Percentiles rank a stretch among this genome's conserved stretches.
phyloP scores from a whole-genome alignment of 2,888 invertebrate genomes.

The Drosophila nigritarsus region DNA sequence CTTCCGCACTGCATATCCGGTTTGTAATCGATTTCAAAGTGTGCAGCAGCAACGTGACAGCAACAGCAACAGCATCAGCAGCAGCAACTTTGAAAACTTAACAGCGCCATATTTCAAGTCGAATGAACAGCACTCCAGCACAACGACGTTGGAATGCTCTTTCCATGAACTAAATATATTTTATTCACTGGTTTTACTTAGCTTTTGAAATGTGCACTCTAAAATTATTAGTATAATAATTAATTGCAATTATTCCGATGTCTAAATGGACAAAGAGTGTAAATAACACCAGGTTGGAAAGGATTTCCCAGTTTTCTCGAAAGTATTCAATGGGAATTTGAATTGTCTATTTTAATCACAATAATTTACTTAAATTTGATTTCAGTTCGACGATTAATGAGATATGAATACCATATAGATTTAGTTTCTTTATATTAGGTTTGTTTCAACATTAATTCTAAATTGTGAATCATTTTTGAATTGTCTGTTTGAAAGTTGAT shows the following conservation, averaged over 20 bases:
- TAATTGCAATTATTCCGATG: neutral
- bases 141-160: neutral
- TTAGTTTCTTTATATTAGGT: neutral
- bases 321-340: neutral
- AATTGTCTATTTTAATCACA: neutral
- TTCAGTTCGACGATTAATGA: neutral
- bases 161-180: neutral
- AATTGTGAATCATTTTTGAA: no score
- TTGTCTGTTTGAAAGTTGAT: neutral
- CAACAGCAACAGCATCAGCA: slow-evolving; percentile 14
- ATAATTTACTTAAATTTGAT: neutral
- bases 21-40: slow-evolving; percentile 80
- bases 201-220: no score
- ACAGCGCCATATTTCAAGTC: slow-evolving; percentile 18
- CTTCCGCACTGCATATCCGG: slow-evolving; percentile 80
- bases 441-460: neutral
- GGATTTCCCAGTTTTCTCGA: neutral
- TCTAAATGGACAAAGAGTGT: neutral
- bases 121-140: neutral
- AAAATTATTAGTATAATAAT: no score
- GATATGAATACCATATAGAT: neutral
- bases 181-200: neutral
- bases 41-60: slow-evolving; percentile 65
- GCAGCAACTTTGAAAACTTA: slow-evolving; percentile 34
- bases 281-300: neutral